Base-by-base conservation (phyloP, 2,888 invertebrate species). In the Eilema depressum region DNA sequence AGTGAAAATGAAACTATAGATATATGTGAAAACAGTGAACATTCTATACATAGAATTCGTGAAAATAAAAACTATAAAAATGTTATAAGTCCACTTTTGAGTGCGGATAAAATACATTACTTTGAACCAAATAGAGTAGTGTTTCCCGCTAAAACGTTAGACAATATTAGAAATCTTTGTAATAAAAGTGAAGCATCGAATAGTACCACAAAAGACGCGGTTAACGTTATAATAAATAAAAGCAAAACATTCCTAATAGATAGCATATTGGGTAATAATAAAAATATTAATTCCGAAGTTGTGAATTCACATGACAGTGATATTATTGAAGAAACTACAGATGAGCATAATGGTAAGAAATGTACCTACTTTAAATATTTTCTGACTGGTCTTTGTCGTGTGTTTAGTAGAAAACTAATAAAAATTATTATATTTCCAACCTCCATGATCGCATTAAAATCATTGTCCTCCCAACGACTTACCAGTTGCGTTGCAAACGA, bases 241-340 rank as follows among this genome's bases (percentile, higher is more conserved):
- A 93, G 94, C 80, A 96, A 95, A 89, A 96, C 96, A 37, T 96
- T 96, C 88, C 91, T 96, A 14, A 96, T 96, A 76, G 96, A 96
- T 83, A 96, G 91, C 86, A 96, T 96, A 80, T 89, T 96, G 86
- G 96, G 96, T 20, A 95, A 92, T 77, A 88, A 91, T 80, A 91
- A 88, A 81, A 87, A 75, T 74, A 87, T 81, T 74, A 79, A 81
- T 68, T 73, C 83, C n/a, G 80, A 83, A 73, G 79, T 78, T 68
- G 81, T 83, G 53, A 81, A 80, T 33, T 67, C 78, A 37, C 84
- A 83, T 59, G 87, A 86, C 26, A 77, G 72, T 63, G 89, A 90
- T 63, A 84, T 79, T 68, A 82, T 85, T 79, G 94, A 94, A 84
- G 95, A 93, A 87, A 83, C 85, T 56, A 87, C 92, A 1, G 95